Percentiles rank a stretch among this genome's conserved stretches.
Evolutionary conservation across 1,140 invertebrate species (phyloP).

Genomic region (Panagrolaimus sp.): DNA sequence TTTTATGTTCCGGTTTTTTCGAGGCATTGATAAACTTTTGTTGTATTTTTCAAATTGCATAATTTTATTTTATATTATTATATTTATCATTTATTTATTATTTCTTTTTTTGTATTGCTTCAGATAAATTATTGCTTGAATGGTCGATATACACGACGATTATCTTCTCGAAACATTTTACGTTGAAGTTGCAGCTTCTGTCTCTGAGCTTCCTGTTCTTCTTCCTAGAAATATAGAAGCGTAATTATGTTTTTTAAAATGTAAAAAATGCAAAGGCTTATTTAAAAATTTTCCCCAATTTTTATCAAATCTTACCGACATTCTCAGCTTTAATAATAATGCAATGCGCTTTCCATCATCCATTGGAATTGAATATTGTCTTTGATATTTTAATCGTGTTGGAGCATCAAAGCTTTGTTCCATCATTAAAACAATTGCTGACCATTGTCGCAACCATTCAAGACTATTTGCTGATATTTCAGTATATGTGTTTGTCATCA

Average conservation of each 20-base stretch:
- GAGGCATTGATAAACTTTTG: no score
- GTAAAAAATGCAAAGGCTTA: no score
- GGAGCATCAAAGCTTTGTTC: slow-evolving; percentile 83
- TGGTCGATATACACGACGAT: background rate
- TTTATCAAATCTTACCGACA: slow-evolving; percentile 20
- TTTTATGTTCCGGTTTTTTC: no score
- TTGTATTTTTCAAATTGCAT: no score
- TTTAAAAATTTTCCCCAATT: background rate
- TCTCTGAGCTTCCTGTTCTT: background rate
- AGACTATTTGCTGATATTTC: slow-evolving; percentile 85
- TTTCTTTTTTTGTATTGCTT: no score
- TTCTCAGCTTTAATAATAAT: slow-evolving; percentile 66
- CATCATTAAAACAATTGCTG: slow-evolving; percentile 86
- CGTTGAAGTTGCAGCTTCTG: background rate
- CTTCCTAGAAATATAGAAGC: background rate
- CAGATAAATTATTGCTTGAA: no score
- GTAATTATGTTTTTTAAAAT: background rate
- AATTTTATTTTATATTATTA: no score
- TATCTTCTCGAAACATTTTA: slow-evolving; percentile 9
- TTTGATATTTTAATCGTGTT: slow-evolving; percentile 74
- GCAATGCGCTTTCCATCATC: slow-evolving; percentile 74
- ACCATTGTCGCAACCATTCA: slow-evolving; percentile 95
- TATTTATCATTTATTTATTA: no score
- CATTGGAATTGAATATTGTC: slow-evolving; percentile 87
- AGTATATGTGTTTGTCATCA: slow-evolving; percentile 99